These are phyloP conservation scores for Rhagologus leucostigma DNA, from an alignment of 2,113 vertebrate genomes.

Conservation along the genomic window DNA sequence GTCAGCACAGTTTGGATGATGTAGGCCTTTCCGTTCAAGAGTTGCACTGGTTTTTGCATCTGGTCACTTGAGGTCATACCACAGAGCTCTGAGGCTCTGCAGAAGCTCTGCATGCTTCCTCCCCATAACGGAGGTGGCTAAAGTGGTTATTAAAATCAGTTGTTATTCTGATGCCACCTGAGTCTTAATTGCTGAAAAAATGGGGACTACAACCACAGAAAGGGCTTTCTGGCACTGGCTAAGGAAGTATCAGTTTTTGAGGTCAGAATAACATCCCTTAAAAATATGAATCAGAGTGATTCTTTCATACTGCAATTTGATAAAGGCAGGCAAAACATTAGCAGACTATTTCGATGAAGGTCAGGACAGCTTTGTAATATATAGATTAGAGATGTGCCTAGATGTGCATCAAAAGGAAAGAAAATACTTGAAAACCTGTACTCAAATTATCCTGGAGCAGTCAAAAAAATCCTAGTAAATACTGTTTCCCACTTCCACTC, in stretches of 20 bases:
- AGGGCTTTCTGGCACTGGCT: background rate
- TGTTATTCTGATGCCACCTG: background rate
- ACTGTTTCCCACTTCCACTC: background rate
- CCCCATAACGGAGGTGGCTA: background rate
- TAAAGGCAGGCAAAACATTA: background rate
- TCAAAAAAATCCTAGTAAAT: background rate
- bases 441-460: background rate
- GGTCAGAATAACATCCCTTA: background rate
- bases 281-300: background rate
- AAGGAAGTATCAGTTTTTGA: slow-evolving; percentile 23
- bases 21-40: background rate
- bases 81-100: background rate
- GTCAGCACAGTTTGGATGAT: slow-evolving; percentile 7
- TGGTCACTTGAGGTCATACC: slow-evolving; percentile 15
- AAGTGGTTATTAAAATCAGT: slow-evolving; percentile 6
- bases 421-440: background rate
- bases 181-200: slow-evolving; percentile 28
- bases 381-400: background rate
- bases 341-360: background rate
- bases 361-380: background rate
- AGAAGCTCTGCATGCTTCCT: background rate
- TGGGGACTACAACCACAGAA: slow-evolving; percentile 14
- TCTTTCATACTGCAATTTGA: background rate
- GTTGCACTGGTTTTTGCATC: background rate
- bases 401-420: background rate